A percentile compares a stretch with the other conserved stretches of the same genome.
Evolutionary conservation across 2,113 vertebrate species (phyloP).

Genomic region (Tursiops truncatus): DNA sequence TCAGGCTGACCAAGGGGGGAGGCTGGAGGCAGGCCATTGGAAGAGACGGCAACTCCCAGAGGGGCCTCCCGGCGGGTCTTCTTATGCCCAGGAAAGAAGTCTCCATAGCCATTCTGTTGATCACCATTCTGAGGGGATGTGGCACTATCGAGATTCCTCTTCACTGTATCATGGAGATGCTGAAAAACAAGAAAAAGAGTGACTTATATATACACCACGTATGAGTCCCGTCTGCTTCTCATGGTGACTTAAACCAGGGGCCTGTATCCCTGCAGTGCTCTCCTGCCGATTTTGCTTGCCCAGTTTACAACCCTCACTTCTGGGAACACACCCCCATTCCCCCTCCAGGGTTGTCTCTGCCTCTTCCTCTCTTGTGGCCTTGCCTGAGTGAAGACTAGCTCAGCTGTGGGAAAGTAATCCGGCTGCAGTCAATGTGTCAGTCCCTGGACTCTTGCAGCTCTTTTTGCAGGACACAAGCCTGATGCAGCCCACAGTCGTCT

Average conservation of each 20-base stretch:
- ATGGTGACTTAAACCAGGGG: too few species aligned
- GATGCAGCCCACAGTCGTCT: neutral
- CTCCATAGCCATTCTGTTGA: conserved; percentile 92
- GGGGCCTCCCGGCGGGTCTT: conserved; percentile 90
- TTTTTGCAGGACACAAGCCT: neutral
- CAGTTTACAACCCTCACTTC: neutral
- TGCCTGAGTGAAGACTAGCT: neutral
- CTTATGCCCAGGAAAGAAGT: conserved; percentile 91
- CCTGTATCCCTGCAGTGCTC: neutral
- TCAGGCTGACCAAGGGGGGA: conserved; percentile 87
- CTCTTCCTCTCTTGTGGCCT: neutral
- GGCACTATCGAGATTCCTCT: conserved; percentile 92
- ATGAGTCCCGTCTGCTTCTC: neutral
- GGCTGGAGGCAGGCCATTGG: conserved; percentile 87
- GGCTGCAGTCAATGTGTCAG: neutral
- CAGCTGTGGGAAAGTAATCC: neutral
- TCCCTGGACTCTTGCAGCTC: neutral
- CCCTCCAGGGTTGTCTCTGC: neutral
- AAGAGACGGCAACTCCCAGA: conserved; percentile 84
- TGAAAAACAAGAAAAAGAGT: conserved; percentile 72
- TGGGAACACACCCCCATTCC: neutral
- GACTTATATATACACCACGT: neutral
- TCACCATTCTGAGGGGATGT: conserved; percentile 91
- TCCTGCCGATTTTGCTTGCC: neutral
- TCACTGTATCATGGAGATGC: conserved; percentile 95